Base-by-base conservation (phyloP, 1,140 invertebrate species). In the Araneus ventricosus region DNA sequence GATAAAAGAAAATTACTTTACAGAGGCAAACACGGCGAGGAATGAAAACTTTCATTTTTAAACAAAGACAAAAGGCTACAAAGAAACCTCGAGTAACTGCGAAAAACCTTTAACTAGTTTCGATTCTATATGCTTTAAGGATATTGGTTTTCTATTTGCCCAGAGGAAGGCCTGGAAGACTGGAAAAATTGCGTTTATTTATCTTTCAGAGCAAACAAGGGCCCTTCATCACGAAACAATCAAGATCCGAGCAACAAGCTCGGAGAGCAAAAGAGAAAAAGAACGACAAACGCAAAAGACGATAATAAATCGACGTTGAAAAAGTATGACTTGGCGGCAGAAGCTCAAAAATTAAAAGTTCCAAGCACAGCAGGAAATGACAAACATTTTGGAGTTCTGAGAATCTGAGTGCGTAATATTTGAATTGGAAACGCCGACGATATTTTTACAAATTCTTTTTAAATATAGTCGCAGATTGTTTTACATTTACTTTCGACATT, bases 81-180 rank as follows among this genome's bases (percentile, higher is more conserved):
- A 84, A 84, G 22, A 84, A 39, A 79, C 20, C 5, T 3, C 1
- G 30, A 0, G 10, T 8, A 41, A 41, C 39, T 52, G 45, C 45
- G 45, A 27, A 84, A 52, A 52, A 45, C 39, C 80, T 45, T 41
- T n/a, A 41, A 84, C 45, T 10, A 84, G 45, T 84, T 27, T 41
- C 80, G 45, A 52, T 84, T 84, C 80, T 27, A 67, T 67, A 67
- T 67, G 27, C 63, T 67, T 67, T 67, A 75, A 75, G 30, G 70
- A 75, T 75, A 75, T 75, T 75, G 70, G 70, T 75, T 75, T 75
- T 75, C 70, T 75, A 75, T 75, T 75, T 75, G 70, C 70, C 45
- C 70, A 75, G 34, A 75, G 70, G 30, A 75, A 75, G 30, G 30
- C 17, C 30, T 34, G 27, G 63, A 67, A 67, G 63, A 67, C 14